Percentiles rank a stretch among this genome's conserved stretches.
These are phyloP conservation scores for Charanyca ferruginea DNA, from an alignment of 2,888 invertebrate genomes.

Conservation along the genomic window DNA sequence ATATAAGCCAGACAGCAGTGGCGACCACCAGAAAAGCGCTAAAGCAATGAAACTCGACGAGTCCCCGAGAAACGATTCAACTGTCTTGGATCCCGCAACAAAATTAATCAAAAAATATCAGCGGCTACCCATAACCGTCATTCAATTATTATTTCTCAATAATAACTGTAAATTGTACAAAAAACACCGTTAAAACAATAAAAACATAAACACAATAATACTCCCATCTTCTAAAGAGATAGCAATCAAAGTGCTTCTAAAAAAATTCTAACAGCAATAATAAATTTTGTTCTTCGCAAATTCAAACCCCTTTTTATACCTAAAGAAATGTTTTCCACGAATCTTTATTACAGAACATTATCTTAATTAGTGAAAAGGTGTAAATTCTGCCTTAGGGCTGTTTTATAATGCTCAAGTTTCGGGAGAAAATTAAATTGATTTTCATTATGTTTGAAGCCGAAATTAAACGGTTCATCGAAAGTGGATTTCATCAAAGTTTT, in stretches of 20 bases:
- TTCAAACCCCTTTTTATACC: slow-evolving; percentile 62
- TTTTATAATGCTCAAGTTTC: slow-evolving; percentile 37
- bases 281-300: slow-evolving; percentile 69
- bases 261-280: slow-evolving; percentile 51
- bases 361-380: slow-evolving; percentile 79
- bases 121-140: no score
- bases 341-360: slow-evolving; percentile 75
- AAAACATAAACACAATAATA: slow-evolving; percentile 40
- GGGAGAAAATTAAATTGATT: slow-evolving; percentile 36
- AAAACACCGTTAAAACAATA: no score
- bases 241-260: slow-evolving; percentile 41
- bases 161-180: no score
- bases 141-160: no score
- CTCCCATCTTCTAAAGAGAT: slow-evolving; percentile 30
- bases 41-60: no score
- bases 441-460: slow-evolving; percentile 13
- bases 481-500: no score
- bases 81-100: no score
- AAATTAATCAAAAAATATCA: no score
- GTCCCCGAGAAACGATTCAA: no score
- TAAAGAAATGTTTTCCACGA: slow-evolving; percentile 67
- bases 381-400: slow-evolving; percentile 68
- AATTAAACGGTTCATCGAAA: neutral
- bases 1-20: no score
- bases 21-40: no score